Base-by-base conservation (phyloP, 2,797 vertebrate genomes). In the Melanotaenia trifasciata region DNA sequence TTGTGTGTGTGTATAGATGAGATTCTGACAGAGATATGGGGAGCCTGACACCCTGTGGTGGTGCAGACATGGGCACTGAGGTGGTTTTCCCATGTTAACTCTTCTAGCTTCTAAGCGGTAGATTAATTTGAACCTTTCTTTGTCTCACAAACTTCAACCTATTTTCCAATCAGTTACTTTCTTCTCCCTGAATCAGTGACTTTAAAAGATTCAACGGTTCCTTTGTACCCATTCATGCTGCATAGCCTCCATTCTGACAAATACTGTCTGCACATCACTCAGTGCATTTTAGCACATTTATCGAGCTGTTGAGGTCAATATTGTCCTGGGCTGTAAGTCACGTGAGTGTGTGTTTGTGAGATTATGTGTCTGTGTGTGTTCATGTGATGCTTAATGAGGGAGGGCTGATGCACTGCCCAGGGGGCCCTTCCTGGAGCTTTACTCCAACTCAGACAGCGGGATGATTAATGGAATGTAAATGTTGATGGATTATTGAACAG, bases 381-480 rank as follows among this genome's bases (percentile, higher is more conserved):
- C 66, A 63, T 18, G 43, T 72, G 76, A 56, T 22, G 30, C 76
- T 70, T 89, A 81, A 90, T 88, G 81, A 86, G 84, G 73, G 78
- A 75, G 79, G 87, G 85, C 74, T n/a, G 40, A 62, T 78, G 72
- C 58, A 28, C 78, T 35, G 72, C 84, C 84, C 78, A 56, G 78
- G 70, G 80, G 84, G 64, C 43, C 67, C 75, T 86, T 89, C 75
- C 84, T 86, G 84, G 64, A 84, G 85, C 71, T 53, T 74, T 81
- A 70, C 81, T 78, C 82, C 79, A 69, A 69, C 78, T 84, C 78
- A 88, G 87, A 88, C 88, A 83, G 86, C 62, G 32, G 57, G 71
- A 82, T 90, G 88, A 93, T 90, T 87, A 87, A 92, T 90, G 88
- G 74, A 87, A 91, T 91, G 87, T 89, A 89, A 91, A 93, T 90